Base-by-base conservation (phyloP, 2,797 vertebrate species). In the Ficedula albicollis region DNA sequence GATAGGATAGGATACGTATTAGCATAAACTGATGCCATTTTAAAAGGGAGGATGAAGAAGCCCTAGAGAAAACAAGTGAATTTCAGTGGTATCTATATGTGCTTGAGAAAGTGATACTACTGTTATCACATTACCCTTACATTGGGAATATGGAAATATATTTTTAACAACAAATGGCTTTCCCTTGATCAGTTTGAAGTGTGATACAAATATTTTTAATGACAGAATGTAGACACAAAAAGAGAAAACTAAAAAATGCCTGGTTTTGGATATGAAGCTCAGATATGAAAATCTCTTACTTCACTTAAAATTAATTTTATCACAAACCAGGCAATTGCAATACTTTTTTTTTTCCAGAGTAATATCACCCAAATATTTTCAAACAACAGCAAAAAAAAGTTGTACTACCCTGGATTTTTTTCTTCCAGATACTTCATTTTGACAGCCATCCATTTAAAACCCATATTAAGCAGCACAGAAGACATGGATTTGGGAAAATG, bases 391-490 rank as follows among this genome's bases (percentile, higher is more conserved):
- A 23, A 64, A 59, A 55, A 82, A 77, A 77, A 68, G 17, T 67
- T 51, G 48, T 23, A 46, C 21, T 34, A 78, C 49, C 64, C n/a
- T 41, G 29, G 38, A 7, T 26, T 87, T 90, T 97, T 90, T 97
- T 97, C 58, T 26, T 4, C 73, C 89, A 91, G 93, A 54, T 75
- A 39, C 27, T 68, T 90, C 22, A 70, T 94, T 94, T 96, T 96
- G 75, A 90, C 56, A 87, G 62, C 27, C 44, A 75, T 22, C 54
- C 39, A 87, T 74, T 93, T 83, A 94, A 86, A 25, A n/a, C 22
- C 52, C 26, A 8, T 56, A 77, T 78, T 95, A 89, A 56, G 51
- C 30, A 60, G 30, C 10, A 41, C 48, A 80, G 64, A 84, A 90
- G 63, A 90, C 12, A n/a, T 5, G 34, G 72, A 76, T 80, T 86